Conservation (phyloP, 2,888 invertebrate genomes). For the Teinopalpus imperialis region DNA sequence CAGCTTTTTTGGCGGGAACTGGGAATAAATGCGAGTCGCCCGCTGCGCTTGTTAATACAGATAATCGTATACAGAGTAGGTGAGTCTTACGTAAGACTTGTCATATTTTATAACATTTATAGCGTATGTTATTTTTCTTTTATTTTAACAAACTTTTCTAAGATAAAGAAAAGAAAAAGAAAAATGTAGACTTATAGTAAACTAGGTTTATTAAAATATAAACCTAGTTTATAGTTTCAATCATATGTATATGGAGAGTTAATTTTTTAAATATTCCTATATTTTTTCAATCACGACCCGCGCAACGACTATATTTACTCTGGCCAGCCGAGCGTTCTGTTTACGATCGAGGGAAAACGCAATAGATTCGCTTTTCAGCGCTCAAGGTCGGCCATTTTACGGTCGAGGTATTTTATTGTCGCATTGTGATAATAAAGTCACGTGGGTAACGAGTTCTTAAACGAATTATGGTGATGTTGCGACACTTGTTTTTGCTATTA, state of each 20-base stretch:
- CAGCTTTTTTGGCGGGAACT: slow-evolving; percentile 14
- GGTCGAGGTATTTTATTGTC: slow-evolving; percentile 2
- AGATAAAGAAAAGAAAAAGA: too few relatives aligned
- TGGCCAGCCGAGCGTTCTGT: neutral
- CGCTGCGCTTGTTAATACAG: slow-evolving; percentile 1
- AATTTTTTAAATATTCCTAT: too few relatives aligned
- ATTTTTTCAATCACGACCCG: slow-evolving; percentile 6
- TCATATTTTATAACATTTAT: too few relatives aligned
- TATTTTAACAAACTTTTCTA: too few relatives aligned
- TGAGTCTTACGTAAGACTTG: too few relatives aligned
- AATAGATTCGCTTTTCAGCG: slow-evolving; percentile 20
- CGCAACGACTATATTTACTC: slow-evolving; percentile 17
- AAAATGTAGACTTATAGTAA: too few relatives aligned
- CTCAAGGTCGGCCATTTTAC: slow-evolving; percentile 22
- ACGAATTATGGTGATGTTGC: slow-evolving; percentile 6
- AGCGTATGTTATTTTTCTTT: too few relatives aligned
- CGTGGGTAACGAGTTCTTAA: neutral
- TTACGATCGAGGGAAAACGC: slow-evolving; percentile 14
- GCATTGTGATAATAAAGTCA: slow-evolving; percentile 16
- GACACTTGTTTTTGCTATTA: too few relatives aligned
- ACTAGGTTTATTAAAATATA: too few relatives aligned
- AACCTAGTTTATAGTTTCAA: too few relatives aligned
- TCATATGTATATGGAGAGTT: too few relatives aligned
- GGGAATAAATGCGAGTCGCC: slow-evolving; percentile 15
- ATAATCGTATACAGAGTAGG: too few relatives aligned